phyloP scores from a whole-genome alignment of 2,113 vertebrate species.

The Protobothrops mucrosquamatus region DNA sequence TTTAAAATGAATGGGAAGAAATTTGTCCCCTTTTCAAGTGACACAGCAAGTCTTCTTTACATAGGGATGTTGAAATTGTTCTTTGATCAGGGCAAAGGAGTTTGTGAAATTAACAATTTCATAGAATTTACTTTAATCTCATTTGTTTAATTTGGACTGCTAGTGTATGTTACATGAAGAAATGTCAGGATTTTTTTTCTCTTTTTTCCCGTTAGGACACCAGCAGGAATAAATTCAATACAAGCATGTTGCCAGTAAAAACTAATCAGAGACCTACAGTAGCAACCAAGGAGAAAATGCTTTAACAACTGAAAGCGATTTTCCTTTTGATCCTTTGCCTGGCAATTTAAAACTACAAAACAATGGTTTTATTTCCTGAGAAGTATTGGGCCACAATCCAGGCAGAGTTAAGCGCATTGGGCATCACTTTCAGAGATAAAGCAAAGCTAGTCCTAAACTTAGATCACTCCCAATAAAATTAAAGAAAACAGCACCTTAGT shows the following conservation, averaged over 20 bases:
- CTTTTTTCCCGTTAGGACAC: background rate
- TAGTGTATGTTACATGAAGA: background rate
- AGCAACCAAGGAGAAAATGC: conserved; percentile 17
- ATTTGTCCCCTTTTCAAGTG: background rate
- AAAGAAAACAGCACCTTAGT: background rate
- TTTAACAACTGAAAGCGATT: background rate
- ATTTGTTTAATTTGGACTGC: conserved; percentile 16
- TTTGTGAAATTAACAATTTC: background rate
- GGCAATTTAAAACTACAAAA: conserved; percentile 32
- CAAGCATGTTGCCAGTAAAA: background rate
- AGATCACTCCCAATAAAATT: background rate
- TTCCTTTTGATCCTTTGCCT: conserved; percentile 34
- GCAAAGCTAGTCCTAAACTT: background rate
- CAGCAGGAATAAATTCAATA: background rate
- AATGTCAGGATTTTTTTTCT: background rate
- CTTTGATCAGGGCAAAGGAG: background rate
- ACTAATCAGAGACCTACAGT: conserved; percentile 6
- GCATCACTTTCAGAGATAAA: background rate
- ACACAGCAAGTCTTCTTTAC: background rate
- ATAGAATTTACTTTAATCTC: background rate
- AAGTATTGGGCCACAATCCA: background rate
- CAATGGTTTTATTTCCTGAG: conserved; percentile 27
- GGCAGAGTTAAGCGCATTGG: background rate
- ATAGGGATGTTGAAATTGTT: background rate
- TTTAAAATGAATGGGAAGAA: background rate